Conservation (phyloP, 2,888 invertebrate genomes). For the Campoplex nolae region DNA sequence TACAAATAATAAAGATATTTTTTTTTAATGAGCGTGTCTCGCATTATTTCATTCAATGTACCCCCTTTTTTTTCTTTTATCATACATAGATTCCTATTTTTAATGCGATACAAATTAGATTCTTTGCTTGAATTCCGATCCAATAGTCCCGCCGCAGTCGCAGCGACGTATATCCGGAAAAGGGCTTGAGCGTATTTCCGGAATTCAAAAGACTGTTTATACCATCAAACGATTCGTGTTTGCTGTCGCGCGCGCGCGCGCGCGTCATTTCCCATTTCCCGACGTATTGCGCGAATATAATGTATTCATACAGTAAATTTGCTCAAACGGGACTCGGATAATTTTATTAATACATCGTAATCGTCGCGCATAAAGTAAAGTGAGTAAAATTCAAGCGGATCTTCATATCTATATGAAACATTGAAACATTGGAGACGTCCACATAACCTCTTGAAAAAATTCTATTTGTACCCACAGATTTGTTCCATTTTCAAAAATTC, state of each 20-base stretch:
- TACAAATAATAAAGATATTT: conserved; percentile 1
- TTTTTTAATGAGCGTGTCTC: not conserved
- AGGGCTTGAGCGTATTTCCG: not conserved
- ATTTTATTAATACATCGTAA: not conserved
- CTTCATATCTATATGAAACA: not conserved
- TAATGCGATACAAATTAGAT: not conserved
- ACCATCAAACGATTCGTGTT: not conserved
- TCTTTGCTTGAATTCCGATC: not conserved
- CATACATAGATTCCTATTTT: no score
- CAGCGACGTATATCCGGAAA: not conserved
- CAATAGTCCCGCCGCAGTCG: not conserved
- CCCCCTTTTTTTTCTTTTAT: not conserved
- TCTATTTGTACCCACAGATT: not conserved
- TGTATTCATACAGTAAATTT: not conserved
- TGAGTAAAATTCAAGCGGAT: not conserved
- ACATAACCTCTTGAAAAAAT: conserved; percentile 6
- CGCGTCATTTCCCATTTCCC: not conserved
- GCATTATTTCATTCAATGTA: not conserved
- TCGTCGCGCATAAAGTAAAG: not conserved
- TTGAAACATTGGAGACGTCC: not conserved
- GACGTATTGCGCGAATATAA: not conserved
- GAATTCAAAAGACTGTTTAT: not conserved
- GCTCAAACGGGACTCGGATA: not conserved
- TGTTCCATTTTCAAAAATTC: not conserved
- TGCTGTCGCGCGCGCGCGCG: not conserved